These are phyloP conservation scores for Ceratosolen solmsi DNA, from an alignment of 1,140 invertebrate species.

Conservation along the genomic window DNA sequence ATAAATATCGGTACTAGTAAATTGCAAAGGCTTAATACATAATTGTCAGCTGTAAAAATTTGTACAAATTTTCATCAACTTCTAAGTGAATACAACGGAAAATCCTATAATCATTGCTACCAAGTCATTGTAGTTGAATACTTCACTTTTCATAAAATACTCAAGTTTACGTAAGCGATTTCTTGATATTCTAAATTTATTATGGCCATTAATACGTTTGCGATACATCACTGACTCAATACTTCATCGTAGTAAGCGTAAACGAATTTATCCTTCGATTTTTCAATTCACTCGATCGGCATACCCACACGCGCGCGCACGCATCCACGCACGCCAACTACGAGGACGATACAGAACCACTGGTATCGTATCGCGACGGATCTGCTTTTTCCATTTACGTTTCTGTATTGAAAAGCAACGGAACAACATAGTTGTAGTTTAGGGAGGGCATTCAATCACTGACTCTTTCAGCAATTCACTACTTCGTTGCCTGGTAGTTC, in stretches of 20 bases:
- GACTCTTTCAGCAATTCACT: slow-evolving; percentile 38
- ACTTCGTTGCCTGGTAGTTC: neutral
- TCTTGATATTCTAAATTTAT: slow-evolving; percentile 2
- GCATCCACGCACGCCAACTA: neutral
- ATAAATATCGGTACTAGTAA: no score
- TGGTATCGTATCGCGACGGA: slow-evolving; percentile 18
- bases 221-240: neutral
- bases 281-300: slow-evolving; percentile 37
- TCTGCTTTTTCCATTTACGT: slow-evolving; percentile 29
- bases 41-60: no score
- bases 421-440: slow-evolving; percentile 19
- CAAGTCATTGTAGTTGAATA: neutral
- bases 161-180: neutral
- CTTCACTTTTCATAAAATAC: neutral
- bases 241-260: neutral
- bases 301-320: neutral
- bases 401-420: slow-evolving; percentile 38
- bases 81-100: no score
- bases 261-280: slow-evolving; percentile 40
- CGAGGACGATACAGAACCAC: neutral
- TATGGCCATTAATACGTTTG: neutral
- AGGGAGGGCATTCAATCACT: slow-evolving; percentile 46
- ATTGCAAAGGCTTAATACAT: no score
- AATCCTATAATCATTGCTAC: neutral
- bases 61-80: no score